phyloP scores from a whole-genome alignment of 2,888 invertebrate species.

The Thecocarcelia acutangulata region DNA sequence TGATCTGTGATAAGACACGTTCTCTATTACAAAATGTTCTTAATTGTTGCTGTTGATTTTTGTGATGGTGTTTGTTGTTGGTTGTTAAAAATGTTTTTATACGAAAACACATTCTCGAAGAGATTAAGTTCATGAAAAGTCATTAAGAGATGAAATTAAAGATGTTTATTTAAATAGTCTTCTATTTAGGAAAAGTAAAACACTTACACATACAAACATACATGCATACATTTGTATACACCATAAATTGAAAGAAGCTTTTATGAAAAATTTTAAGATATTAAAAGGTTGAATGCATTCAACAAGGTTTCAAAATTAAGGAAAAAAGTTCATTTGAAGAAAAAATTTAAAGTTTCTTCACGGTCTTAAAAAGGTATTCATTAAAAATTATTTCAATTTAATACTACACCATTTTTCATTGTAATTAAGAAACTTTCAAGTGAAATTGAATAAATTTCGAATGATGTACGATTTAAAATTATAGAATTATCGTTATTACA shows the following conservation, averaged over 20 bases:
- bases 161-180: constrained; percentile 34
- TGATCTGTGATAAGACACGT: constrained; percentile 68
- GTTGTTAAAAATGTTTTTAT: constrained; percentile 22
- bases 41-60: constrained; percentile 16
- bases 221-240: too few species aligned
- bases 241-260: not conserved
- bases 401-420: too few species aligned
- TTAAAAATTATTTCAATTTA: too few species aligned
- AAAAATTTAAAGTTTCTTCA: too few species aligned
- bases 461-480: too few species aligned
- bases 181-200: constrained; percentile 2
- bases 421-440: too few species aligned
- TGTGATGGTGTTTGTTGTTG: constrained; percentile 8
- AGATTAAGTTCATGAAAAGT: constrained; percentile 63
- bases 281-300: too few species aligned
- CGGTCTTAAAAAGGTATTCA: too few species aligned
- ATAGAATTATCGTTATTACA: too few species aligned
- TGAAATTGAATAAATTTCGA: too few species aligned
- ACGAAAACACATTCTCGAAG: constrained; percentile 33
- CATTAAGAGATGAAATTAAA: constrained; percentile 49
- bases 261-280: not conserved
- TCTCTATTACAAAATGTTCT: constrained; percentile 55
- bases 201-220: not conserved
- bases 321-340: too few species aligned
- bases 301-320: too few species aligned